Percentiles rank a stretch among this genome's conserved stretches.
Conservation (phyloP, 2,113 vertebrate genomes). For the Coracopsis vasa region DNA sequence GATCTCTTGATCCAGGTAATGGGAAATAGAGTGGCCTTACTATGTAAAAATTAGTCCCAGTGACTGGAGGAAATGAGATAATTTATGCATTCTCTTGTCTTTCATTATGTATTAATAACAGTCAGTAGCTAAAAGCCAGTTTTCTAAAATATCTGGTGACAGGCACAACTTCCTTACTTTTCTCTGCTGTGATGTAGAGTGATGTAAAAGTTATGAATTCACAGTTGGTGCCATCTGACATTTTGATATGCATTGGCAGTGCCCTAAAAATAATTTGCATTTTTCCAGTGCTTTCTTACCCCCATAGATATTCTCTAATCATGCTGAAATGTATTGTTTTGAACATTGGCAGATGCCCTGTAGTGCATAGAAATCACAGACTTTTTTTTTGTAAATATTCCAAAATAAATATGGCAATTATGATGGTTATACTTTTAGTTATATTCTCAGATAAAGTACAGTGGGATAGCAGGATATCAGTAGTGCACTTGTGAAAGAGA, state of each 20-base stretch:
- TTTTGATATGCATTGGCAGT: background rate
- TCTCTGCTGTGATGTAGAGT: background rate
- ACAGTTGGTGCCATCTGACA: background rate
- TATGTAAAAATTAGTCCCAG: background rate
- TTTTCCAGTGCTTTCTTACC: background rate
- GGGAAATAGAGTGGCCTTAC: background rate
- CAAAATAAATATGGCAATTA: slow-evolving; percentile 10
- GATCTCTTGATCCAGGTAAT: background rate
- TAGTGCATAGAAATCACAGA: background rate
- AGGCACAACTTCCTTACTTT: background rate
- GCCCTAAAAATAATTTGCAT: slow-evolving; percentile 48
- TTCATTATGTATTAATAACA: background rate
- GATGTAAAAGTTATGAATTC: slow-evolving; percentile 1
- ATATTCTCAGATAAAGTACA: background rate
- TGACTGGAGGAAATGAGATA: background rate
- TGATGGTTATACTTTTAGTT: background rate
- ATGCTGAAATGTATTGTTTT: slow-evolving; percentile 22
- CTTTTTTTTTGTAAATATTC: background rate
- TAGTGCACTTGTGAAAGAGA: background rate
- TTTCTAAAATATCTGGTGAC: background rate
- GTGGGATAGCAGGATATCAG: background rate
- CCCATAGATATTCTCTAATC: background rate
- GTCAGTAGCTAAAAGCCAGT: background rate
- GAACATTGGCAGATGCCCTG: background rate
- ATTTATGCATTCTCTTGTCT: background rate